phyloP scores from a whole-genome alignment of 2,888 invertebrate species.

The Pandemis cinnamomeana region DNA sequence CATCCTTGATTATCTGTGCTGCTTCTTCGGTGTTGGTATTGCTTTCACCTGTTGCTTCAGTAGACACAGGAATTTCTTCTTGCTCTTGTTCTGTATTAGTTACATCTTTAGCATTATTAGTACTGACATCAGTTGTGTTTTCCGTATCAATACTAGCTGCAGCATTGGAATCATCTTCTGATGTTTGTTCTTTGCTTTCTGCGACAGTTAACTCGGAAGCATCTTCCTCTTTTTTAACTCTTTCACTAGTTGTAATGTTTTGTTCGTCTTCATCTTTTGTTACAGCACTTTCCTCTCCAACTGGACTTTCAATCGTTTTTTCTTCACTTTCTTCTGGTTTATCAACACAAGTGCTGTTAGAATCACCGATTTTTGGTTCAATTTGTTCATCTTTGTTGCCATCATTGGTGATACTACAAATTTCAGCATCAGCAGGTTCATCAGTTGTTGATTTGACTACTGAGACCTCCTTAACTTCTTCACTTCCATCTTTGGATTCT shows the following conservation, averaged over 20 bases:
- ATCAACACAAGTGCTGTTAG: constrained; percentile 16
- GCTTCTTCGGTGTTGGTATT: constrained; percentile 48
- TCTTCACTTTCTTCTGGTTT: constrained; percentile 40
- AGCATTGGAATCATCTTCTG: constrained; percentile 17
- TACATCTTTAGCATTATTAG: constrained; percentile 22
- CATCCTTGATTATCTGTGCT: constrained; percentile 40
- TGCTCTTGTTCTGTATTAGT: constrained; percentile 4
- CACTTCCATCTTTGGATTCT: constrained; percentile 11
- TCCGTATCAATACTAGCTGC: constrained; percentile 5
- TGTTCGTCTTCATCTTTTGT: constrained; percentile 27
- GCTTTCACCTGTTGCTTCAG: constrained; percentile 23
- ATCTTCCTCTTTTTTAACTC: constrained; percentile 4
- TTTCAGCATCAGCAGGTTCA: constrained; percentile 36
- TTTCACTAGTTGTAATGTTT: neutral
- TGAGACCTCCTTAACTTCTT: constrained; percentile 25
- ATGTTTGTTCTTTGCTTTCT: constrained; percentile 25
- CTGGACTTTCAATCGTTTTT: constrained; percentile 34
- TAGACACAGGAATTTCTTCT: neutral
- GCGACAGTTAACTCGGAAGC: constrained; percentile 17
- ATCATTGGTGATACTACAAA: constrained; percentile 39
- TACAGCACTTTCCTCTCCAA: constrained; percentile 10
- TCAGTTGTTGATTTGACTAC: constrained; percentile 31
- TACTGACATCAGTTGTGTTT: constrained; percentile 25
- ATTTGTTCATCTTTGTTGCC: constrained; percentile 40
- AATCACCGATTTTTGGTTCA: neutral